Evolutionary conservation across 1,140 invertebrate species (phyloP).

Genomic region (Xylocopa sonorina): DNA sequence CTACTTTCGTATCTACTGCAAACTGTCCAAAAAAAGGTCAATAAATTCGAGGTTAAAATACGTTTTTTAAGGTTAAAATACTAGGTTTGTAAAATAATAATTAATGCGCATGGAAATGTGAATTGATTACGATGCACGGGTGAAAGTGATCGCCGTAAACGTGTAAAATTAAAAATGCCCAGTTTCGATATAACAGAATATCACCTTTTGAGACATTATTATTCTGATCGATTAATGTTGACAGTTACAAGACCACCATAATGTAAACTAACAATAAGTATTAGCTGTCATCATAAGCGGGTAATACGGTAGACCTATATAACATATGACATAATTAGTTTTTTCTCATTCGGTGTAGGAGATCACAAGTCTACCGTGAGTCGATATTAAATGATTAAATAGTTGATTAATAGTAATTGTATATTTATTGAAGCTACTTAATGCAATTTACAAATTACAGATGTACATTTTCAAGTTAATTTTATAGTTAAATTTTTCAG

Average conservation of each 20-base stretch:
- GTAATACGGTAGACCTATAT: too few relatives aligned
- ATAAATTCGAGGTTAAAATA: slow-evolving; percentile 59
- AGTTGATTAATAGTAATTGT: too few relatives aligned
- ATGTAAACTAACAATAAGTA: slow-evolving; percentile 67
- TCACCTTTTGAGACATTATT: slow-evolving; percentile 71
- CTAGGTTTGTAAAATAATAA: slow-evolving; percentile 16
- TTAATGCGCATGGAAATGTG: background rate
- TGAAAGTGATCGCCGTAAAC: too few relatives aligned
- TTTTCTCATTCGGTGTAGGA: too few relatives aligned
- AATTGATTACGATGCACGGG: background rate
- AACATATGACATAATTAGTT: too few relatives aligned
- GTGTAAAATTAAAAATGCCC: background rate
- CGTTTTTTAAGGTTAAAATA: slow-evolving; percentile 19
- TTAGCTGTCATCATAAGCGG: too few relatives aligned
- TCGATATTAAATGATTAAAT: too few relatives aligned
- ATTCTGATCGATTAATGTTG: slow-evolving; percentile 64
- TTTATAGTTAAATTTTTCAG: too few relatives aligned
- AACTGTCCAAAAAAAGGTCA: slow-evolving; percentile 45
- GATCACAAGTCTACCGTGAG: too few relatives aligned
- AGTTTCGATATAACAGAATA: background rate
- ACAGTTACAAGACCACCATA: slow-evolving; percentile 66
- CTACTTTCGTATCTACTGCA: slow-evolving; percentile 3
- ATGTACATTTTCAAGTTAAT: too few relatives aligned
- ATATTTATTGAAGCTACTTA: too few relatives aligned
- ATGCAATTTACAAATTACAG: too few relatives aligned